Evolutionary conservation across 1,140 invertebrate genomes (phyloP).

Genomic region (Hypsibius dujardini): DNA sequence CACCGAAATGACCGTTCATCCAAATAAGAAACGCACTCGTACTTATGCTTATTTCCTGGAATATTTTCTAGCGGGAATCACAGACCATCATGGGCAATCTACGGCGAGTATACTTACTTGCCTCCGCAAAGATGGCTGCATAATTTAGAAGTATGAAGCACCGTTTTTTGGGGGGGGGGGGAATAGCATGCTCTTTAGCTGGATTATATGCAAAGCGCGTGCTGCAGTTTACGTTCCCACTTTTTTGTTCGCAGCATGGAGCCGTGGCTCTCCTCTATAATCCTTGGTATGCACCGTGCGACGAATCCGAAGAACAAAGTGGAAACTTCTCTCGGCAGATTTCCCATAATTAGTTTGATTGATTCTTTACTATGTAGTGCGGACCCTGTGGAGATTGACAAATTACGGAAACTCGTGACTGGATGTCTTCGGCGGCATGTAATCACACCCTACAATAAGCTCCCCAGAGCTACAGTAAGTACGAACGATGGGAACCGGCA

Average conservation of each 20-base stretch:
- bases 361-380: constrained; percentile 35
- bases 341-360: too few relatives aligned
- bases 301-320: too few relatives aligned
- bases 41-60: too few relatives aligned
- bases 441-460: constrained; percentile 51
- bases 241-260: constrained; percentile 45
- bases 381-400: constrained; percentile 44
- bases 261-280: constrained; percentile 67
- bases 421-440: constrained; percentile 57
- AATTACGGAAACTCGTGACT: constrained; percentile 44
- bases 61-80: constrained; percentile 49
- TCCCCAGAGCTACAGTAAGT: constrained; percentile 44
- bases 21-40: too few relatives aligned
- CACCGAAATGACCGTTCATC: too few relatives aligned
- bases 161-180: background rate
- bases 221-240: background rate
- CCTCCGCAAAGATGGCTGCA: constrained; percentile 67
- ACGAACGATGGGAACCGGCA: background rate
- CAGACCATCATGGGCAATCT: constrained; percentile 58
- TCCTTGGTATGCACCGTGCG: constrained; percentile 38
- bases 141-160: constrained; percentile 47
- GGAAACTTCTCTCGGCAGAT: too few relatives aligned
- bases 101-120: constrained; percentile 61
- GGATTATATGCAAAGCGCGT: constrained; percentile 15
- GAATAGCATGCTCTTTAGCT: too few relatives aligned